Percentiles rank a stretch among this genome's conserved stretches.
Evolutionary conservation across 2,888 invertebrate species (phyloP).

Genomic region (Heliconius sara): DNA sequence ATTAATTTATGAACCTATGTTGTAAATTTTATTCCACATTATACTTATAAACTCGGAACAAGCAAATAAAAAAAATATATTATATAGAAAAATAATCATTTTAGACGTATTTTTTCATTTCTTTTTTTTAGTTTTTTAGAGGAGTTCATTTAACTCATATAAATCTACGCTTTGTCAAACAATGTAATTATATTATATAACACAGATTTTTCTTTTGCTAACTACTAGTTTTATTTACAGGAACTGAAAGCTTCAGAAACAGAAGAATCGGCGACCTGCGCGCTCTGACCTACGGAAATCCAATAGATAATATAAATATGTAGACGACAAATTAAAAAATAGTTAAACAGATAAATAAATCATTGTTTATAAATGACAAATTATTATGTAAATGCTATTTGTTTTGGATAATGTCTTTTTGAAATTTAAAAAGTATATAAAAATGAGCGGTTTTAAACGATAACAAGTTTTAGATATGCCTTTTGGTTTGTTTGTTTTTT

Average conservation of each 20-base stretch:
- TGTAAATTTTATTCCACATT: too few species aligned
- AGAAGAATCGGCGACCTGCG: slow-evolving; percentile 48
- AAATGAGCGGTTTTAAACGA: not conserved
- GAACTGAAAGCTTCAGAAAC: slow-evolving; percentile 42
- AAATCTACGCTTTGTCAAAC: not conserved
- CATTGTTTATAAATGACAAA: not conserved
- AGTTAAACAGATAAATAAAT: not conserved
- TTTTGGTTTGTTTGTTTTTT: not conserved
- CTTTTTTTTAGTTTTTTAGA: not conserved
- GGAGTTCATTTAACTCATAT: not conserved
- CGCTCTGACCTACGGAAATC: slow-evolving; percentile 56
- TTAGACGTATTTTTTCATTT: not conserved
- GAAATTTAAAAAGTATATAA: not conserved
- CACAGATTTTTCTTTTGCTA: too few species aligned
- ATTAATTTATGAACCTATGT: too few species aligned
- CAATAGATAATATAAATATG: slow-evolving; percentile 1
- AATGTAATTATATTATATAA: not conserved
- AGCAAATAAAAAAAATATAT: too few species aligned
- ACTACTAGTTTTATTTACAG: slow-evolving; percentile 28
- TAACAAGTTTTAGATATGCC: not conserved
- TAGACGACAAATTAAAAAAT: slow-evolving; percentile 5
- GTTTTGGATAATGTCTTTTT: not conserved
- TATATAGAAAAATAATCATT: too few species aligned
- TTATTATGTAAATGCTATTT: slow-evolving; percentile 9
- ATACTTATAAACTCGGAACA: too few species aligned